phyloP scores from a whole-genome alignment of 2,113 vertebrate genomes.

The Oriolus oriolus region DNA sequence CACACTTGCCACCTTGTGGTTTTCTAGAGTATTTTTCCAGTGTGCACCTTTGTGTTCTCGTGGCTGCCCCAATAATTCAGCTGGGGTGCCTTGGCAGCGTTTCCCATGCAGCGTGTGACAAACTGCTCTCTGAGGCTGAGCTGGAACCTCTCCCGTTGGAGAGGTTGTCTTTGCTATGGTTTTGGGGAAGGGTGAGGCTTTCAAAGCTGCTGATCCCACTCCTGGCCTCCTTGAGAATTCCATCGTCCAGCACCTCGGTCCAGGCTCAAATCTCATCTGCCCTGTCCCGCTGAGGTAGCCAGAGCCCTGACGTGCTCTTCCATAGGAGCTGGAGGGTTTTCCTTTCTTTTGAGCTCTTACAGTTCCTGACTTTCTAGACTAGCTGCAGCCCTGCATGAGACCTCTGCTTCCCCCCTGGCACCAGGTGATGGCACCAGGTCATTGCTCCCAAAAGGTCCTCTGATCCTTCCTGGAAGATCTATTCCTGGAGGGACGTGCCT shows the following conservation, averaged over 20 bases:
- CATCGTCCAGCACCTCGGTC: background rate
- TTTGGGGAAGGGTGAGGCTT: background rate
- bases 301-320: background rate
- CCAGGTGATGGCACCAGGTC: background rate
- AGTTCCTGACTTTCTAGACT: background rate
- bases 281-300: background rate
- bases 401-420: background rate
- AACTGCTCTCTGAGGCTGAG: background rate
- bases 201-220: background rate
- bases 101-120: background rate
- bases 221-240: background rate
- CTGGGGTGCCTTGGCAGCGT: background rate
- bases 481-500: background rate
- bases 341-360: background rate
- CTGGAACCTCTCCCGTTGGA: background rate
- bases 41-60: background rate
- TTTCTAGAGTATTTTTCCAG: background rate
- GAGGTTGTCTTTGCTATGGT: background rate
- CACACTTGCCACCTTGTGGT: conserved; percentile 31
- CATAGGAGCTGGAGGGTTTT: background rate
- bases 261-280: background rate
- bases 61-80: background rate
- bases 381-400: background rate
- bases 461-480: background rate
- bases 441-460: background rate